Evolutionary conservation across 2,113 vertebrate species (phyloP).

Genomic region (Ophiodon elongatus): DNA sequence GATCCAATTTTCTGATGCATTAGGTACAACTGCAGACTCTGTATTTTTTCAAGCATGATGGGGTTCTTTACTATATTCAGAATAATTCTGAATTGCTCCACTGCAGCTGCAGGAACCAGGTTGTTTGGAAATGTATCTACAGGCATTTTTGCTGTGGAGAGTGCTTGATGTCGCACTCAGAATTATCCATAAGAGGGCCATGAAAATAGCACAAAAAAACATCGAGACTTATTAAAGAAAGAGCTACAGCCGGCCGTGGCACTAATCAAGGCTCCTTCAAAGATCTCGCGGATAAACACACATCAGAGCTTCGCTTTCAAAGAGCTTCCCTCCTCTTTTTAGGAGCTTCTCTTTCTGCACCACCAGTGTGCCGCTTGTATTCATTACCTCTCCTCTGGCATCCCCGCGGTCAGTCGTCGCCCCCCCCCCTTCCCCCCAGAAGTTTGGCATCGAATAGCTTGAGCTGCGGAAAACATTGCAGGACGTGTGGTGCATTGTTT

Average conservation of each 20-base stretch:
- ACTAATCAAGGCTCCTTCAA: slow-evolving; percentile 42
- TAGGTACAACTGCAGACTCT: neutral
- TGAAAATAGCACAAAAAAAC: neutral
- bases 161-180: neutral
- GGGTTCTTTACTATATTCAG: neutral
- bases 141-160: neutral
- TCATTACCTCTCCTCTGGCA: slow-evolving; percentile 10
- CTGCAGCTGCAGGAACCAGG: neutral
- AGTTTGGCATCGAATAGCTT: slow-evolving; percentile 31
- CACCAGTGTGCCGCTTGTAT: neutral
- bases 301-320: neutral
- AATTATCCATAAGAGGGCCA: neutral
- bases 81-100: neutral
- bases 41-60: neutral
- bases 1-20: slow-evolving; percentile 16
- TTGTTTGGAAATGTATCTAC: neutral
- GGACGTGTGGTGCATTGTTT: slow-evolving; percentile 22
- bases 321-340: neutral
- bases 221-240: neutral
- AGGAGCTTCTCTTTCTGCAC: neutral
- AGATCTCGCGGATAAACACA: slow-evolving; percentile 25
- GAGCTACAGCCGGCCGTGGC: slow-evolving; percentile 7
- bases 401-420: neutral
- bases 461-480: slow-evolving; percentile 31
- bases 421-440: too few relatives aligned